Percentiles rank a stretch among this genome's conserved stretches.
These are phyloP conservation scores for Acomys russatus DNA, from an alignment of 2,797 vertebrate genomes.

Conservation along the genomic window DNA sequence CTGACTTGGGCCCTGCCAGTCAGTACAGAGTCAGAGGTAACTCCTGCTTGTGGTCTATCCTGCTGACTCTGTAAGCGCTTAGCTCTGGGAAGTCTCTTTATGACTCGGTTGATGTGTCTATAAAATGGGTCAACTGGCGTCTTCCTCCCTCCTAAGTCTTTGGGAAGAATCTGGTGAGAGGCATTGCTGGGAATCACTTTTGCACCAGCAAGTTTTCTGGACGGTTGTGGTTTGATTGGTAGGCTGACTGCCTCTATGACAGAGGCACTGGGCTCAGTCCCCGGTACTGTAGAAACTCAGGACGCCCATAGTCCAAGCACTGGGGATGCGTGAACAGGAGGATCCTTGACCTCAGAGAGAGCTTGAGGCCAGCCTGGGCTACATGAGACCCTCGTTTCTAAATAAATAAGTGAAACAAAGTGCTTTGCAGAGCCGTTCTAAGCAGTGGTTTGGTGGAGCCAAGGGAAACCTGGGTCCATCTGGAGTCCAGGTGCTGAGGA, in stretches of 20 bases:
- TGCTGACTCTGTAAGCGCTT: not conserved
- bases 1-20: not conserved
- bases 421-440: not conserved
- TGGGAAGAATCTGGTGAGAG: not conserved
- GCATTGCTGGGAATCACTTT: not conserved
- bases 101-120: conserved; percentile 35
- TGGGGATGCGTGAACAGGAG: not conserved
- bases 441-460: not conserved
- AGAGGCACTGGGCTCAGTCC: too few relatives aligned
- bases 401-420: not conserved
- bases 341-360: not conserved
- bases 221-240: not conserved
- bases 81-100: not conserved
- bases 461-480: not conserved
- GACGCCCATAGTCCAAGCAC: not conserved
- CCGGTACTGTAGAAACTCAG: too few relatives aligned
- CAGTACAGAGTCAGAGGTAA: not conserved
- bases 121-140: not conserved
- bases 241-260: not conserved
- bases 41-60: not conserved
- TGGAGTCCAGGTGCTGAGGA: not conserved
- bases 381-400: not conserved
- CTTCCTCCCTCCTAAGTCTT: not conserved
- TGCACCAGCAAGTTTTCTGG: not conserved
- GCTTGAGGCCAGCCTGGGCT: not conserved